phyloP scores from a whole-genome alignment of 2,888 invertebrate genomes.

The Hanleya hanleyi region DNA sequence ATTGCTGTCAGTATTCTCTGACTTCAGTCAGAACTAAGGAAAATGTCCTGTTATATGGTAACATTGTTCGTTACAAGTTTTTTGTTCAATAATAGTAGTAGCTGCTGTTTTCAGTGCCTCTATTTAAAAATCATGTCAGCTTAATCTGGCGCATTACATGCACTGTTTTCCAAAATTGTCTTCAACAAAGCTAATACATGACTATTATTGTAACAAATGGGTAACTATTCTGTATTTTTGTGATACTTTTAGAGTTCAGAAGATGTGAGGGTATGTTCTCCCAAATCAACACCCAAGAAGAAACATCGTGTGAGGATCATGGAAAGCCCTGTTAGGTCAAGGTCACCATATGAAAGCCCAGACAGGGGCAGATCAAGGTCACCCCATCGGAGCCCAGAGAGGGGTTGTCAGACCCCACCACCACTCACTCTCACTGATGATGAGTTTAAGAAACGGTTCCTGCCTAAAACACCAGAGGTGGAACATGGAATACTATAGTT shows the following conservation, averaged over 20 bases:
- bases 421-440: slow-evolving; percentile 55
- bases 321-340: slow-evolving; percentile 18
- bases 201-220: no score
- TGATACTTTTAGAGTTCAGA: slow-evolving; percentile 25
- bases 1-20: no score
- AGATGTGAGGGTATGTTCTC: slow-evolving; percentile 19
- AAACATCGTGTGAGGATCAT: slow-evolving; percentile 38
- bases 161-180: no score
- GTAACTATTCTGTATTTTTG: no score
- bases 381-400: neutral
- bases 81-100: no score
- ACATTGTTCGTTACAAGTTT: no score
- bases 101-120: no score
- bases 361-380: neutral
- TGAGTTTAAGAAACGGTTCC: slow-evolving; percentile 52
- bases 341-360: neutral
- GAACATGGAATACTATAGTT: neutral
- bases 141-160: no score
- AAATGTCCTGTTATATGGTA: no score
- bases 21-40: no score
- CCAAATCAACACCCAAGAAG: slow-evolving; percentile 23
- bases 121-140: no score
- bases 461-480: slow-evolving; percentile 7
- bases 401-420: slow-evolving; percentile 39
- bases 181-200: no score